Evolutionary conservation across 2,797 vertebrate species (phyloP), one percentile per base, ranked within the genome.

Genomic region (Scolopax bukidnonensis): DNA sequence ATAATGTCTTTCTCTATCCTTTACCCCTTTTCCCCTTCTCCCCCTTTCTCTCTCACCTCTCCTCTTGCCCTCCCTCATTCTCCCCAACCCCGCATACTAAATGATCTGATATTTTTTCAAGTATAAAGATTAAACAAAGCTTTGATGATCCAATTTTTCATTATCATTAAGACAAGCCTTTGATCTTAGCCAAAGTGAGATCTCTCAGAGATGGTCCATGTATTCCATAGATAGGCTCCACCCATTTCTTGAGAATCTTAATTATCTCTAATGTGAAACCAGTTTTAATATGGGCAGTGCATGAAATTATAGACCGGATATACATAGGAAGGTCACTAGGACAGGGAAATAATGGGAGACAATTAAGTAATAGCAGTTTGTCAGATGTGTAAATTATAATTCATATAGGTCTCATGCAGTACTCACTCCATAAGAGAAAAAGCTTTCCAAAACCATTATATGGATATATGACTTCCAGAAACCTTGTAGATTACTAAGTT

Each of bases 161-260:
- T 89, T 92, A 95, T 54, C 54, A 40, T 93, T 89, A 84, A 95
- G 71, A 67, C 7, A 60, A 61, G 13, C 1, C 77, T 96, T 95
- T 96, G 85, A 93, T 93, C 71, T 89, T 85, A 74, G 24, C 53
- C 56, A 87, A n/a, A 0, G 2, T 54, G 45, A 60, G 36, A 94
- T 90, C 40, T 61, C 30, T 78, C 24, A 67, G 48, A 84, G 27
- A 15, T 9, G 1, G 6, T 89, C 21, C 41, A 79, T 59, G 30
- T 69, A 53, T 68, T 76, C 40, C 50, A 75, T 23, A 91, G 56
- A 38, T 70, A 41, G 6, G 10, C 12, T 84, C 51, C 83, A 86
- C 59, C 36, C 24, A 21, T 71, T 82, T 89, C 57, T 33, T 63
- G 36, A 60, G 38, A 45, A 68, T 83, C 20, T 83, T 90, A 45